Base-by-base conservation (phyloP, 1,140 invertebrate genomes). In the Glomeris maerens region DNA sequence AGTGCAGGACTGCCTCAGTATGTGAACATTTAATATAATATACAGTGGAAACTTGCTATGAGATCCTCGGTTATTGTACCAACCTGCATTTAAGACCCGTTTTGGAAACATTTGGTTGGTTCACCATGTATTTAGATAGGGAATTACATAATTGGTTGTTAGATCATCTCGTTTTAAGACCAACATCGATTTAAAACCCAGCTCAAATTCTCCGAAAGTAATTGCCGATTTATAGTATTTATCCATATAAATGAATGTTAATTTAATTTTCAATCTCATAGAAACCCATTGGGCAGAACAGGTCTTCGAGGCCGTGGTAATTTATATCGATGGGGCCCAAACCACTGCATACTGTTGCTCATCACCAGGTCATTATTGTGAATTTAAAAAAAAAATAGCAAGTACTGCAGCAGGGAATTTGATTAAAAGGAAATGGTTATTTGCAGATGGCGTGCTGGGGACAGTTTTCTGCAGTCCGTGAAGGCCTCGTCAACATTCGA, bases 241-340 rank as follows among this genome's bases (percentile, higher is more conserved):
- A n/a, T n/a, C n/a, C n/a, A n/a, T n/a, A 21, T 10, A 0, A 22
- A 13, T 22, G n/a, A n/a, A 27, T 4, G 10, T 1, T 26, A 50
- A 4, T 45, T 52, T 5, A 21, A 4, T 42, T 10, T 42, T 21
- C 10, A 42, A 5, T 7, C 25, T 45, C 48, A 1, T 27, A 60
- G 58, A 20, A 72, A 72, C 57, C 69, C 70, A 7, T 63, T 65
- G 56, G 71, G 71, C 36, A 52, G 71, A 50, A 72, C 71, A 26
- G 71, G 71, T 13, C 48, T 72, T 1, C 50, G 66, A 47, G 71
- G 71, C 2, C 60, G 65, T 52, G 71, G 71, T 5, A 55, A 55
- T 14, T 51, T 72, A 41, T 65, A 61, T 54, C 59, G 67, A 2
- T 72, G 68, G 64, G 70, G 71, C 28, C 71, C 71, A n/a, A 72